A percentile compares a stretch with the other conserved stretches of the same genome.
Evolutionary conservation across 1,140 invertebrate species (phyloP).

Genomic region (Drosophila sturtevanti): DNA sequence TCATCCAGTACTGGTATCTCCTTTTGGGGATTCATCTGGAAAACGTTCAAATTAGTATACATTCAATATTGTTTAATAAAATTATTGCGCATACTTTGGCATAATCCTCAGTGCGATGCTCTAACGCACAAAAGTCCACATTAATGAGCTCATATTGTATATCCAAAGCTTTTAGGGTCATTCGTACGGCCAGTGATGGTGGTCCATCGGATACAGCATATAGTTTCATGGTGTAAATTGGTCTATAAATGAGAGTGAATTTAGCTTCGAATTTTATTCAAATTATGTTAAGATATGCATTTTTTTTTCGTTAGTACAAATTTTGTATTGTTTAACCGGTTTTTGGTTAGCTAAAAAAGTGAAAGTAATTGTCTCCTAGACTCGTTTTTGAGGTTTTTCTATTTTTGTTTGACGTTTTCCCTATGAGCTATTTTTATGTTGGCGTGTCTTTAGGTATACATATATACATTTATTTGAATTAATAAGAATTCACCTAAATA

Average conservation of each 20-base stretch:
- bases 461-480: background rate
- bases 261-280: conserved; percentile 22
- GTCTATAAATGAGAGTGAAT: conserved; percentile 30
- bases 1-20: conserved; percentile 91
- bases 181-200: conserved; percentile 88
- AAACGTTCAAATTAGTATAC: background rate
- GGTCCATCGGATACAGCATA: conserved; percentile 90
- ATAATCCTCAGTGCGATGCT: conserved; percentile 88
- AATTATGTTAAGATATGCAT: background rate
- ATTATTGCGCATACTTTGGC: conserved; percentile 84
- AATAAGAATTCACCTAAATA: conserved; percentile 15
- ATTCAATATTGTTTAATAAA: background rate
- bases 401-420: conserved; percentile 38
- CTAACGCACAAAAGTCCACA: conserved; percentile 87
- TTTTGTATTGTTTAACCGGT: conserved; percentile 53
- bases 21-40: conserved; percentile 90
- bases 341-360: conserved; percentile 53
- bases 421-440: conserved; percentile 31
- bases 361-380: conserved; percentile 40
- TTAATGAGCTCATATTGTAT: conserved; percentile 87
- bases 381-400: background rate
- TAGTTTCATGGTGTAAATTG: conserved; percentile 85
- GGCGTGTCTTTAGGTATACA: background rate
- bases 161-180: conserved; percentile 86
- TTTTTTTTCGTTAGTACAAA: background rate